Evolutionary conservation across 2,888 invertebrate genomes (phyloP).

Genomic region (Apodemia mormo): DNA sequence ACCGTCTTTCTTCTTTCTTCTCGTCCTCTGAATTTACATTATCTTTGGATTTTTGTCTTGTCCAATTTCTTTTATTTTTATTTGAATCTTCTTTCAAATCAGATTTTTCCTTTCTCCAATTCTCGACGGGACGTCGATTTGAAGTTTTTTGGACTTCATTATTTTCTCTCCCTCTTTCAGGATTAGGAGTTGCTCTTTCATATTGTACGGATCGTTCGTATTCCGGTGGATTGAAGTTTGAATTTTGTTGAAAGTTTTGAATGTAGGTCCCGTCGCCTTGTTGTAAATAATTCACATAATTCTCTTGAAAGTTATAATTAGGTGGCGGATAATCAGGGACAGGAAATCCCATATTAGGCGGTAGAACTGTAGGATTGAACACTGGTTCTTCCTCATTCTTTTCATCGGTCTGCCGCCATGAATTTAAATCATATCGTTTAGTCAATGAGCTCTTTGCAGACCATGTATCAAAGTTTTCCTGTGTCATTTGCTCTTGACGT

Average conservation of each 20-base stretch:
- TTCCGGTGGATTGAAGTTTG: conserved; percentile 55
- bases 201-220: conserved; percentile 45
- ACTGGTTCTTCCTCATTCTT: conserved; percentile 60
- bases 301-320: conserved; percentile 48
- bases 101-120: conserved; percentile 65
- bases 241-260: conserved; percentile 54
- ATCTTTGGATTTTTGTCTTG: conserved; percentile 60
- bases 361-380: conserved; percentile 59
- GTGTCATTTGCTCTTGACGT: conserved; percentile 58
- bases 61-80: conserved; percentile 60
- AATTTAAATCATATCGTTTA: conserved; percentile 70
- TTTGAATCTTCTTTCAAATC: conserved; percentile 56
- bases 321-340: conserved; percentile 64
- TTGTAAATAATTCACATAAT: conserved; percentile 58
- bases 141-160: conserved; percentile 62
- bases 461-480: conserved; percentile 66
- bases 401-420: conserved; percentile 67
- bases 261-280: conserved; percentile 71
- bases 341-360: conserved; percentile 48
- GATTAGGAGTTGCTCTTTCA: conserved; percentile 35
- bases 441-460: conserved; percentile 55
- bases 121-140: conserved; percentile 56
- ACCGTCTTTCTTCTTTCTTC: conserved; percentile 42
- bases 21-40: conserved; percentile 58
- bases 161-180: conserved; percentile 58